Evolutionary conservation across 1,140 invertebrate genomes (phyloP).

Genomic region (Meloidogyne hapla): DNA sequence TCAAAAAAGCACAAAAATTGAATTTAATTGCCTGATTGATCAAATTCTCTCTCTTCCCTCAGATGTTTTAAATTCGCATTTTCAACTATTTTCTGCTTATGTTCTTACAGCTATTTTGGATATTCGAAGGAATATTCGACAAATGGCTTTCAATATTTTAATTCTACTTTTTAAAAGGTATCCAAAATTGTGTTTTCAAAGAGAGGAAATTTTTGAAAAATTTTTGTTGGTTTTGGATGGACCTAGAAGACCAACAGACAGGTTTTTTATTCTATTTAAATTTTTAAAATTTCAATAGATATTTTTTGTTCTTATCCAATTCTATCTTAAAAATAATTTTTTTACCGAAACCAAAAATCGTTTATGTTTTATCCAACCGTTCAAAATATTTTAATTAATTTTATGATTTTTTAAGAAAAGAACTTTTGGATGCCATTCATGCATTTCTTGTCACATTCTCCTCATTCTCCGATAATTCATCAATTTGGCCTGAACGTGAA

Average conservation of each 20-base stretch:
- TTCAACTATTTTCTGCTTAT: conserved; percentile 13
- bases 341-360: background rate
- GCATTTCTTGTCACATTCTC: conserved; percentile 3
- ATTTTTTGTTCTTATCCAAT: no score
- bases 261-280: background rate
- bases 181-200: conserved; percentile 14
- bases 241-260: conserved; percentile 6
- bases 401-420: background rate
- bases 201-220: conserved; percentile 10
- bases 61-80: conserved; percentile 23
- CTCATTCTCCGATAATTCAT: background rate
- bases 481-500: conserved; percentile 15
- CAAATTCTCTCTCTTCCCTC: conserved; percentile 1
- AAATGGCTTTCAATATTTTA: conserved; percentile 12
- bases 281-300: no score
- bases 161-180: conserved; percentile 9
- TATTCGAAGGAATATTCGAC: conserved; percentile 5
- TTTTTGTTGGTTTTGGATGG: conserved; percentile 16
- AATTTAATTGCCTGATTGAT: conserved; percentile 19
- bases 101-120: conserved; percentile 16
- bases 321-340: background rate
- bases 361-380: no score
- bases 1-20: conserved; percentile 8
- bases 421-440: conserved; percentile 12
- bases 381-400: background rate